Conservation (phyloP, 2,888 invertebrate genomes). For the Rhamphomyia laevipes region DNA sequence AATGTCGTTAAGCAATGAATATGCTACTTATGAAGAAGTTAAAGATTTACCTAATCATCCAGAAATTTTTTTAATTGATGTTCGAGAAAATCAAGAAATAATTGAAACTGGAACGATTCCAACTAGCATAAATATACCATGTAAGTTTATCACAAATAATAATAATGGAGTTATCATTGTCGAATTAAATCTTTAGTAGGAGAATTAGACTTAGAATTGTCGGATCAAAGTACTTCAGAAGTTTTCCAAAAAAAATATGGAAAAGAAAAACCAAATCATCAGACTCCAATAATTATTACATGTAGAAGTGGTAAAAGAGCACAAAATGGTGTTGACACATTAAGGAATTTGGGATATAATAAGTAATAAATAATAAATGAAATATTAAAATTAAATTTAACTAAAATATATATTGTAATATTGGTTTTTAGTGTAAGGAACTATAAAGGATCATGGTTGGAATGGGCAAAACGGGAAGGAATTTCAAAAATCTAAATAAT, state of each 20-base stretch:
- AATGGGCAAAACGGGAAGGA: neutral
- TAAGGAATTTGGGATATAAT: constrained; percentile 22
- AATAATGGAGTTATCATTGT: neutral
- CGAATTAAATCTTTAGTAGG: constrained; percentile 1
- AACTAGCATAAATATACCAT: constrained; percentile 65
- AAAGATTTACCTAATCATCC: constrained; percentile 38
- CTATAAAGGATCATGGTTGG: neutral
- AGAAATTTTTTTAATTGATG: constrained; percentile 55
- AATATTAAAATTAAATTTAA: neutral
- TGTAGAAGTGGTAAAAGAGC: constrained; percentile 57
- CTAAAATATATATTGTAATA: neutral
- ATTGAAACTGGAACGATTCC: constrained; percentile 58
- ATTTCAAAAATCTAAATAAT: neutral
- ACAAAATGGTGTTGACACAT: constrained; percentile 47
- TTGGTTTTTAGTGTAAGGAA: neutral
- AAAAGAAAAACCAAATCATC: constrained; percentile 44
- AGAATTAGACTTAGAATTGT: constrained; percentile 20
- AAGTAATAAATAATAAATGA: neutral
- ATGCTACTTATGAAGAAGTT: constrained; percentile 31
- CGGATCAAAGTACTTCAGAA: constrained; percentile 20
- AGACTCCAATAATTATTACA: constrained; percentile 51
- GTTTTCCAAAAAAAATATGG: constrained; percentile 47
- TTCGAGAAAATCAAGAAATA: constrained; percentile 61
- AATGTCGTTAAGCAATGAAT: neutral
- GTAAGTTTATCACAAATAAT: constrained; percentile 25